A percentile compares a stretch with the other conserved stretches of the same genome.
These are phyloP conservation scores for Aurelia sp. DNA, from an alignment of 30 jellyfish, hydroid and myxozoan genomes.

Conservation along the genomic window DNA sequence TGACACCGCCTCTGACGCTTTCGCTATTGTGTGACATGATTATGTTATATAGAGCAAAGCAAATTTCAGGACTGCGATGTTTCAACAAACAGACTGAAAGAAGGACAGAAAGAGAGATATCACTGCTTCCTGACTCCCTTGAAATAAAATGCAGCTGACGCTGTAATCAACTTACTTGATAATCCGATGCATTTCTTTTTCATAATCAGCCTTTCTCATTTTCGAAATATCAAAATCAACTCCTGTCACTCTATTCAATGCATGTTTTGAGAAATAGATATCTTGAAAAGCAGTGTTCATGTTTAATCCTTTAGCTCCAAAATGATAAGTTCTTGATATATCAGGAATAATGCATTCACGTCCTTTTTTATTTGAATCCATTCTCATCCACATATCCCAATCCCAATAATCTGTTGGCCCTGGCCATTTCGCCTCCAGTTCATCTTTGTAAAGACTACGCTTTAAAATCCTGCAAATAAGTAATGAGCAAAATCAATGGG, in stretches of 20 bases:
- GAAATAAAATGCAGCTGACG: no score
- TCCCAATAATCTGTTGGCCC: constrained; percentile 90
- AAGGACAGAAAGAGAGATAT: no score
- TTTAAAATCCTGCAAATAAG: constrained; percentile 25
- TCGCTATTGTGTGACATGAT: no score
- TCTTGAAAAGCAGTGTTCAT: constrained; percentile 82
- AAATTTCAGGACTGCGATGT: no score
- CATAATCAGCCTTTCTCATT: constrained; percentile 81
- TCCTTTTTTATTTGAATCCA: constrained; percentile 86
- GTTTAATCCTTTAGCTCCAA: constrained; percentile 96
- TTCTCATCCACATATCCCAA: constrained; percentile 99
- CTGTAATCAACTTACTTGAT: constrained; percentile 60
- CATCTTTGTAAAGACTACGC: constrained; percentile 75
- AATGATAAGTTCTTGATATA: constrained; percentile 95
- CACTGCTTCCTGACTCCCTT: no score
- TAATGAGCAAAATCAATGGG: no score
- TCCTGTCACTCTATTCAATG: constrained; percentile 81
- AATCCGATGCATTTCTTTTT: constrained; percentile 57
- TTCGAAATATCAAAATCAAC: constrained; percentile 71
- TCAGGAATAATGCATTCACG: constrained; percentile 99
- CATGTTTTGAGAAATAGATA: constrained; percentile 78
- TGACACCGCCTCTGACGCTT: no score
- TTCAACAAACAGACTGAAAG: no score
- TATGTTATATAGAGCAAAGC: no score
- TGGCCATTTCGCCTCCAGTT: constrained; percentile 85